Evolutionary conservation across 2,888 invertebrate species (phyloP), one percentile per base, ranked within the genome.

Genomic region (Eueremaeus valkanovi): DNA sequence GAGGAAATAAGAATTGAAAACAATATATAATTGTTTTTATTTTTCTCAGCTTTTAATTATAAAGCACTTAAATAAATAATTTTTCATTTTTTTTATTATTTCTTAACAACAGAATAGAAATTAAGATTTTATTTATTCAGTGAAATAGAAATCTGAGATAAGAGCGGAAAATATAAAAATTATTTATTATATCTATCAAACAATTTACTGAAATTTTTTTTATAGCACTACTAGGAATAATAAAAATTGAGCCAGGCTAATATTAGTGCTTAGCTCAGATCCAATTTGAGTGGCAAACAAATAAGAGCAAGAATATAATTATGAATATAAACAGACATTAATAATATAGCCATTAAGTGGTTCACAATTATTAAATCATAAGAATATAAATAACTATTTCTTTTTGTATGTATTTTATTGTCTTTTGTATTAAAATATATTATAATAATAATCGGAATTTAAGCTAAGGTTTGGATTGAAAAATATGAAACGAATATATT

Each of bases 321-420:
- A 31, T 5, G 29, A 58, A 16, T 18, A 29, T 58, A 58, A 24
- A 27, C 2, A 66, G 40, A 63, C 63, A 63, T 63, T 66, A 66
- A 66, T 66, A 66, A 66, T 40, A 11, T 36, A 66, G 8, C 24
- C 40, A 66, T 66, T 66, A 66, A 66, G 66, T 66, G 66, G 66
- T 66, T 58, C 8, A 18, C 66, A 66, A 36, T 66, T 66, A 66
- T 66, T 66, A 66, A 66, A 66, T 66, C 36, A 66, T 2, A 66
- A 21, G 40, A 40, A 40, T 58, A 58, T 58, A 58, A 58, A 58
- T 58, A 58, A 58, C 11, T 29, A 8, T 27, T 29, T 55, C 27
- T 5, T 36, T 45, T n/a, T n/a, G n/a, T n/a, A n/a, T n/a, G n/a
- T n/a, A n/a, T n/a, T n/a, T n/a, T n/a, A n/a, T n/a, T n/a, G n/a